A percentile compares a stretch with the other conserved stretches of the same genome.
These are phyloP conservation scores for Gymnothorax reevesii DNA, from an alignment of 2,797 vertebrate species.

Conservation along the genomic window DNA sequence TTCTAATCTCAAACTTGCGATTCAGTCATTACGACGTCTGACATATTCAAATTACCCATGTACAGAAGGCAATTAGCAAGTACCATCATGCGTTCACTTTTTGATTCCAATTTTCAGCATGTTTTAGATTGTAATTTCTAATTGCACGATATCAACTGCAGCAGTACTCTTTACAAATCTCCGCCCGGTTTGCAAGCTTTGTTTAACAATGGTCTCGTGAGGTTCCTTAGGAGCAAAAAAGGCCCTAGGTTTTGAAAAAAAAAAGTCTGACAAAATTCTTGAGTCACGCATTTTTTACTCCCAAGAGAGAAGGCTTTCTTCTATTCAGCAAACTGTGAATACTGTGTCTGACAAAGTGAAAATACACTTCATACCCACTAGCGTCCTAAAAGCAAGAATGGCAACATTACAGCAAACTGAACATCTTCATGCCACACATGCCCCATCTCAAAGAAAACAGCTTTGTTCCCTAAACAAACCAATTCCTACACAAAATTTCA, in stretches of 20 bases:
- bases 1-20: slow-evolving; percentile 7
- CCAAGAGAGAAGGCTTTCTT: slow-evolving; percentile 42
- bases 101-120: slow-evolving; percentile 25
- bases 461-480: slow-evolving; percentile 57
- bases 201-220: slow-evolving; percentile 29
- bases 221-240: slow-evolving; percentile 31
- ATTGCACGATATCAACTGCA: slow-evolving; percentile 18
- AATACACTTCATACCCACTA: slow-evolving; percentile 55
- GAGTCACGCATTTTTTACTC: slow-evolving; percentile 40
- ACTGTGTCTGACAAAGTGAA: slow-evolving; percentile 48
- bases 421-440: no score
- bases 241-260: slow-evolving; percentile 30
- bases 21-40: slow-evolving; percentile 11
- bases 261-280: slow-evolving; percentile 41
- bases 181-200: slow-evolving; percentile 28
- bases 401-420: slow-evolving; percentile 42
- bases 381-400: slow-evolving; percentile 54
- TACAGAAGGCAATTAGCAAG: slow-evolving; percentile 2
- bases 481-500: slow-evolving; percentile 38
- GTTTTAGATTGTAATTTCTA: slow-evolving; percentile 22
- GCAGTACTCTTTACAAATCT: slow-evolving; percentile 30
- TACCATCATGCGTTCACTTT: slow-evolving; percentile 24
- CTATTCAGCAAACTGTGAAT: slow-evolving; percentile 46
- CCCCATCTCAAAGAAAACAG: slow-evolving; percentile 22
- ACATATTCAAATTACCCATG: slow-evolving; percentile 21